Evolutionary conservation across 2,888 invertebrate species (phyloP), one percentile per base, ranked within the genome.

Genomic region (Lumbricus terrestris): DNA sequence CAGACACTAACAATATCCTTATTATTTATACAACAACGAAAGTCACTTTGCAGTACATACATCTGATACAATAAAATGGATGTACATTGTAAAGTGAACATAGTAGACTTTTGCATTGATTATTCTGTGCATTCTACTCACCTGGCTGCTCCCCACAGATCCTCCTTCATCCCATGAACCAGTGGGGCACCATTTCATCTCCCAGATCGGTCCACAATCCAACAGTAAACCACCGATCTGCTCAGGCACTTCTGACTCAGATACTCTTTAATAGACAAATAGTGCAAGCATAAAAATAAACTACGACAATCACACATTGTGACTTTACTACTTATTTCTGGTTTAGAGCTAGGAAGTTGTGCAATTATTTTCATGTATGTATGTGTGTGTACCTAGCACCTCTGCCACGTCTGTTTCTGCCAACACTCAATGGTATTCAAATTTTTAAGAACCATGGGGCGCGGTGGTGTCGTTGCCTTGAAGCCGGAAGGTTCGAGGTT

Each of bases 171-270:
- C 38, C 90, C 90, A 90, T 3, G 90, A 40, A 35, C 90, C 90
- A 33, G 88, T 88, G 35, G 85, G 90, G 88, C 90, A 90, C 90
- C 90, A 90, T n/a, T 47, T 54, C 90, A 90, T 88, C 88, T 47
- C 90, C 90, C 90, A 90, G 35, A 90, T 83, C 20, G 88, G 54
- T 33, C 90, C 90, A 90, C 88, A 90, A 40, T 90, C 88, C 88
- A 88, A 34, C 35, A 88, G 47, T 34, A 90, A 35, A 88, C 88
- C 88, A 37, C 54, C 18, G 37, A 38, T 47, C 42, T 88, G 23
- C 88, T 54, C 47, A 33, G 90, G 90, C 38, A 33, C 35, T 34
- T 90, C 85, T 34, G 85, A 90, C 40, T 38, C 47, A 47, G 38
- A 15, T 34, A 6, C 34, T 85, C 85, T 85, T 85, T n/a, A 69